These are phyloP conservation scores for Himalopsyche japonica DNA, from an alignment of 2,888 invertebrate genomes.

Conservation along the genomic window DNA sequence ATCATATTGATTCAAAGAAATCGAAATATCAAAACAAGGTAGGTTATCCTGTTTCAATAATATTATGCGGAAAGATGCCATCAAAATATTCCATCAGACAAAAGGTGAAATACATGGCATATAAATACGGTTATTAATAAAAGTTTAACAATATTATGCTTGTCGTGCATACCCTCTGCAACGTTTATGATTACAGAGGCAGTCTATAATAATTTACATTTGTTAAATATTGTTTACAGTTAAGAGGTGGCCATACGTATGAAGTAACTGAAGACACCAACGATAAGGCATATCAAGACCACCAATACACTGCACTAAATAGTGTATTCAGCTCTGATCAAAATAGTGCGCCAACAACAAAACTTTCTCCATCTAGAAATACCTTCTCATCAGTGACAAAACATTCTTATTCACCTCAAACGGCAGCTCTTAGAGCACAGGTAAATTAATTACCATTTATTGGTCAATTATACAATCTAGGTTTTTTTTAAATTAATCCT, in stretches of 20 bases:
- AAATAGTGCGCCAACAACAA: slow-evolving; percentile 41
- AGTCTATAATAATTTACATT: too few species aligned
- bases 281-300: slow-evolving; percentile 49
- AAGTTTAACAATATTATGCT: too few species aligned
- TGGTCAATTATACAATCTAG: neutral
- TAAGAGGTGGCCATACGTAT: slow-evolving; percentile 48
- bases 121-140: too few species aligned
- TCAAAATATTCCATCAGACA: too few species aligned
- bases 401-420: slow-evolving; percentile 12
- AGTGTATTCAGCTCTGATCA: slow-evolving; percentile 55
- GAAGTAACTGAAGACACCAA: slow-evolving; percentile 60
- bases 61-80: too few species aligned
- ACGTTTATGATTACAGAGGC: too few species aligned
- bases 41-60: neutral
- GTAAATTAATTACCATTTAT: neutral
- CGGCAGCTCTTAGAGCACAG: slow-evolving; percentile 20
- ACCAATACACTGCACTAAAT: slow-evolving; percentile 49
- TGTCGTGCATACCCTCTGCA: too few species aligned
- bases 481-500: too few species aligned
- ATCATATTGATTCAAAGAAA: slow-evolving; percentile 27
- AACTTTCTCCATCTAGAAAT: slow-evolving; percentile 50
- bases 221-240: slow-evolving; percentile 9
- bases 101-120: too few species aligned
- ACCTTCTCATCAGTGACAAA: slow-evolving; percentile 42
- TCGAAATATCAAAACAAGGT: slow-evolving; percentile 1